phyloP scores from a whole-genome alignment of 2,888 invertebrate species.

The Limenitis arthemis region DNA sequence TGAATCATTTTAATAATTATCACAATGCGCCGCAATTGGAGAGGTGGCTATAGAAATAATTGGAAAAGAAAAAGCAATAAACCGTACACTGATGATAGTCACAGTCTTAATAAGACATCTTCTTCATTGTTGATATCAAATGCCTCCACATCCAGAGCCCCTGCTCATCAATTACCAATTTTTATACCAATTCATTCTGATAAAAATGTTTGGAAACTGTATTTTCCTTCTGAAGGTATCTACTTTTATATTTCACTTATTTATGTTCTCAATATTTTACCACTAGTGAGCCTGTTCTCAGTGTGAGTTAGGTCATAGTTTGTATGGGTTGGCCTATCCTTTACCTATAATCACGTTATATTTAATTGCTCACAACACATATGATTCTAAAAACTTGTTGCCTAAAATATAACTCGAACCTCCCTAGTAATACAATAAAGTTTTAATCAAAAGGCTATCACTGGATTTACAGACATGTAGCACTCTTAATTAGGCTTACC shows the following conservation, averaged over 20 bases:
- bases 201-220: constrained; percentile 83
- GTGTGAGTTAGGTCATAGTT: too few species aligned
- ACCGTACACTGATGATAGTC: constrained; percentile 30
- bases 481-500: too few species aligned
- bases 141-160: constrained; percentile 47
- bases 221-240: constrained; percentile 80
- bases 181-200: constrained; percentile 39
- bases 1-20: background rate
- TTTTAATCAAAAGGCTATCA: too few species aligned
- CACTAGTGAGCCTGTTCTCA: too few species aligned
- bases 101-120: constrained; percentile 44
- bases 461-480: too few species aligned
- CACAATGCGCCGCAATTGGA: constrained; percentile 57
- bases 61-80: constrained; percentile 39
- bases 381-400: too few species aligned
- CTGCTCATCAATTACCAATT: constrained; percentile 54
- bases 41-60: constrained; percentile 54
- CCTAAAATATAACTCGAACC: too few species aligned
- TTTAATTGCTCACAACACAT: too few species aligned
- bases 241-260: background rate
- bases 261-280: background rate
- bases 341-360: too few species aligned
- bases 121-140: constrained; percentile 33
- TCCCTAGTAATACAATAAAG: too few species aligned
- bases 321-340: too few species aligned